Base-by-base conservation (phyloP, 2,888 invertebrate species). In the Clunio marinus region DNA sequence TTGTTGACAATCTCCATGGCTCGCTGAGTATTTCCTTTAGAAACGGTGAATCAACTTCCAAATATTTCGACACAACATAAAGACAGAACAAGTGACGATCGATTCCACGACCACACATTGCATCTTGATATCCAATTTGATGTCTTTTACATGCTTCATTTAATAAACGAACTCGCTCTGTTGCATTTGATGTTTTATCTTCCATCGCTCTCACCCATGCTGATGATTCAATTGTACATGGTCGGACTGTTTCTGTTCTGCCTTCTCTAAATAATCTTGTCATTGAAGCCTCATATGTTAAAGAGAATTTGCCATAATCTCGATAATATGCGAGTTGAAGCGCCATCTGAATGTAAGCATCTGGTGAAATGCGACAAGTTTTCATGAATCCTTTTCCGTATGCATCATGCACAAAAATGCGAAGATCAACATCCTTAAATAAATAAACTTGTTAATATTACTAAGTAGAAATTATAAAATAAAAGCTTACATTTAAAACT, bases 241-340 rank as follows among this genome's bases (percentile, higher is more conserved):
- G 91, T 69, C 95, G 82, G 0, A 96, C 94, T 0, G 96, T 96
- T 80, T 96, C 96, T 0, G 96, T 96, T 72, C 96, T 84, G 0
- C 96, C 96, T 80, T 95, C 95, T 69, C 93, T 83, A 81, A 86
- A 96, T 73, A 96, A 80, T 70, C 96, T 82, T 0, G 96, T 96
- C 96, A 96, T 96, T 24, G 93, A 93, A 0, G 96, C 95, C 80
- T 96, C 96, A 77, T 96, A 96, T 0, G 96, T 96, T 71, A 96
- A 82, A 76, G 88, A 91, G 79, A 96, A 96, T 72, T 89, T 88
- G 1, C 88, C 86, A 67, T 91, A 88, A 77, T 91, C 88, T 77
- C 93, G 81, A 77, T 84, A 93, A 78, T 96, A 96, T 1, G 96
- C 91, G 71, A 96, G 78, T 77, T 96, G 96, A 5, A 96, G 83